Conservation (phyloP, 2,797 vertebrate genomes). For the Macrochelys suwanniensis region DNA sequence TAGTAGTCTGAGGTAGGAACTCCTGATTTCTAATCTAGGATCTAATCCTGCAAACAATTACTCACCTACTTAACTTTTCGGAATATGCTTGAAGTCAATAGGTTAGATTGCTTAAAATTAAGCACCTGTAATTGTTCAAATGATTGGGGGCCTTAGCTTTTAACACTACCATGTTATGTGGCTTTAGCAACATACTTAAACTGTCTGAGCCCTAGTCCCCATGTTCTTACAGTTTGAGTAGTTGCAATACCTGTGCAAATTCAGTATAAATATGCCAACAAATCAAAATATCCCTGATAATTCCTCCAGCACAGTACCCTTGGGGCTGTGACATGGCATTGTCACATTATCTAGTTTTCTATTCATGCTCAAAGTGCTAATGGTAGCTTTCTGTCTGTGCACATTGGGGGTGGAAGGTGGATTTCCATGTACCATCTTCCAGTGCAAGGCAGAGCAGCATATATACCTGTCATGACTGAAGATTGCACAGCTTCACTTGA, state of each 20-base stretch:
- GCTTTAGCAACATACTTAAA: background rate
- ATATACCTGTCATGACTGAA: background rate
- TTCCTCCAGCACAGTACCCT: background rate
- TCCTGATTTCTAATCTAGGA: background rate
- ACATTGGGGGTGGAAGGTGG: background rate
- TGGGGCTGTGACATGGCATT: background rate
- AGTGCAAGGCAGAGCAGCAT: background rate
- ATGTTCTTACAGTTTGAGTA: background rate
- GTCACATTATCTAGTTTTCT: background rate
- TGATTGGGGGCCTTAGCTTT: accelerated
- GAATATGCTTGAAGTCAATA: background rate
- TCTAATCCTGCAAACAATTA: background rate
- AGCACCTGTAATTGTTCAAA: background rate
- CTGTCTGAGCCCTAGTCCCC: background rate
- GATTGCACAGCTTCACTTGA: background rate
- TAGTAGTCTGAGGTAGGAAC: background rate
- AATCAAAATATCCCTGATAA: background rate
- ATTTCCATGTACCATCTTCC: background rate
- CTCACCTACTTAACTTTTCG: background rate
- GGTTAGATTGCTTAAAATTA: background rate
- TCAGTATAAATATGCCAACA: background rate
- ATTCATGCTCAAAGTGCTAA: background rate
- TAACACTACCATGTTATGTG: background rate
- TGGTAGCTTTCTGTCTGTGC: background rate
- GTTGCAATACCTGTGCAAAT: background rate